Evolutionary conservation across 2,888 invertebrate species (phyloP).

Genomic region (Bedellia somnulentella): DNA sequence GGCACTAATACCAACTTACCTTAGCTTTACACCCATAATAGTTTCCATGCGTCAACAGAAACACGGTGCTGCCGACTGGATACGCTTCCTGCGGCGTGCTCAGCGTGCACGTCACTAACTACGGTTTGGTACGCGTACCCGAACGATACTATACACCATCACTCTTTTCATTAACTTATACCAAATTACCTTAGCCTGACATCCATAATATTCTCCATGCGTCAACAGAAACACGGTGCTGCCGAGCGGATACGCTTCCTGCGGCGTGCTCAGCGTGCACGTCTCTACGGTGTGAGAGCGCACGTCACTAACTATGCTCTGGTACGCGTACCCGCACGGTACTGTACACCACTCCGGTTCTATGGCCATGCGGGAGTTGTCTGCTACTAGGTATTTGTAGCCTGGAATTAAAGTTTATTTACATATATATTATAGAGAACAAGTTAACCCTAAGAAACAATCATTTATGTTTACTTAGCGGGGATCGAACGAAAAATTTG

Average conservation of each 20-base stretch:
- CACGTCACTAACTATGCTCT: slow-evolving; percentile 55
- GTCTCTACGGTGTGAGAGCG: no score
- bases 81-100: slow-evolving; percentile 58
- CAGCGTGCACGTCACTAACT: no score
- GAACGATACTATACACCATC: slow-evolving; percentile 67
- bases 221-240: slow-evolving; percentile 73
- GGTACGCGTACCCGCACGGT: slow-evolving; percentile 68
- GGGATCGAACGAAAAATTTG: no score
- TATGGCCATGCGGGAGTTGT: slow-evolving; percentile 63
- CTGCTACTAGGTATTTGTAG: slow-evolving; percentile 41
- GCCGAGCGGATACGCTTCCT: slow-evolving; percentile 66
- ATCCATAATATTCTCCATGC: slow-evolving; percentile 79
- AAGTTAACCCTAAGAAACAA: no score
- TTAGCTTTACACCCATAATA: slow-evolving; percentile 81
- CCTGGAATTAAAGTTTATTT: slow-evolving; percentile 17
- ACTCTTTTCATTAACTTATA: no score
- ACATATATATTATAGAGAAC: not conserved
- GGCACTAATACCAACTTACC: no score
- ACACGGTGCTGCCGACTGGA: slow-evolving; percentile 67
- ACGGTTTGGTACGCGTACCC: slow-evolving; percentile 73
- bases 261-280: slow-evolving; percentile 23
- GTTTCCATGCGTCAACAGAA: slow-evolving; percentile 72
- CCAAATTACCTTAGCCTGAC: slow-evolving; percentile 75
- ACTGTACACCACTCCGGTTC: slow-evolving; percentile 73
- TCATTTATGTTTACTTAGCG: no score